Evolutionary conservation across 2,797 vertebrate species (phyloP).

Genomic region (Craterocephalus amniculus): DNA sequence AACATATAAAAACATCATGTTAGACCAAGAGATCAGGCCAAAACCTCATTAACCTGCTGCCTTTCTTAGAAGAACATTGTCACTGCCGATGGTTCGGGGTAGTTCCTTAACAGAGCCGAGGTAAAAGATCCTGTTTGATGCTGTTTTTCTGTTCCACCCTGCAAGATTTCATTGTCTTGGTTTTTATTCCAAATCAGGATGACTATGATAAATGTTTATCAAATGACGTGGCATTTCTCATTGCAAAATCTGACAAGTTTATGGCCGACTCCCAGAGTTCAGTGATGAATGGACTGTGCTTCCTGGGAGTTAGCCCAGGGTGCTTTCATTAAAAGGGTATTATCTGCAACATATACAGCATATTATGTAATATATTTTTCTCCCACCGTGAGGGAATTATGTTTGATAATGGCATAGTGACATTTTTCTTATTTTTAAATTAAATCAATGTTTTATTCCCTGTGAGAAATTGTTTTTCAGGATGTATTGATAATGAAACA

Average conservation of each 20-base stretch:
- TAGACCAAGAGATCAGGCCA: constrained; percentile 6
- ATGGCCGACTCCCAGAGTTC: constrained; percentile 26
- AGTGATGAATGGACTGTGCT: constrained; percentile 19
- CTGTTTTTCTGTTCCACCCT: constrained; percentile 57
- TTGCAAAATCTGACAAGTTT: constrained; percentile 48
- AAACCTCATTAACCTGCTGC: constrained; percentile 51
- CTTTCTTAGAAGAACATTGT: constrained; percentile 50
- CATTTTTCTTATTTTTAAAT: too few species aligned
- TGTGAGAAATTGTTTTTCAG: neutral
- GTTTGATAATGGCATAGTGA: neutral
- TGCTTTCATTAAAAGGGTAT: constrained; percentile 11
- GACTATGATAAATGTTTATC: constrained; percentile 40
- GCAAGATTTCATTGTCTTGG: constrained; percentile 31
- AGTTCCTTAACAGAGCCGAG: constrained; percentile 33
- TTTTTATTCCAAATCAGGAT: constrained; percentile 30
- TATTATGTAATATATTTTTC: neutral
- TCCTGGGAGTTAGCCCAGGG: neutral
- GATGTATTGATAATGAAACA: neutral
- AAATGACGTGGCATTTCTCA: constrained; percentile 45
- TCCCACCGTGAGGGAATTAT: neutral
- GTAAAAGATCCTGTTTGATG: constrained; percentile 49
- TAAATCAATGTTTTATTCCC: too few species aligned
- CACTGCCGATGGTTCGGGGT: constrained; percentile 44
- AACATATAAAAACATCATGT: constrained; percentile 26
- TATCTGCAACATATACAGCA: neutral